Percentiles rank a stretch among this genome's conserved stretches.
Conservation (phyloP, 1,140 invertebrate species). For the Drosophila varians region DNA sequence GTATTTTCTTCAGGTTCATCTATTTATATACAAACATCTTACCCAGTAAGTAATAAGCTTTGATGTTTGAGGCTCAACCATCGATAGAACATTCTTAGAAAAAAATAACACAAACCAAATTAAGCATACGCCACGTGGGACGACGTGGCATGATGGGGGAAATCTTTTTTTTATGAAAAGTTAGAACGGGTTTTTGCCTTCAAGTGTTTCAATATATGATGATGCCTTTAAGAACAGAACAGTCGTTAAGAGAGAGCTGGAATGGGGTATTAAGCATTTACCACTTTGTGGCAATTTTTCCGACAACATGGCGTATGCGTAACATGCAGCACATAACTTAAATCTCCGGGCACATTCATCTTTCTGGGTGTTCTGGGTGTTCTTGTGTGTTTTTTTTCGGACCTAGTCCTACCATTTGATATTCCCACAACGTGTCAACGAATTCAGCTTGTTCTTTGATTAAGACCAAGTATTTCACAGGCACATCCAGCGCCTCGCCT, state of each 20-base stretch:
- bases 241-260: not conserved
- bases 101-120: not conserved
- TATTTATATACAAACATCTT: not conserved
- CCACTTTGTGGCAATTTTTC: constrained; percentile 1
- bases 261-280: not conserved
- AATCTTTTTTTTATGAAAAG: not conserved
- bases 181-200: not conserved
- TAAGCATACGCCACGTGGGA: not conserved
- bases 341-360: not conserved
- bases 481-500: not conserved
- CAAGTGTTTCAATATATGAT: not conserved
- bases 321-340: constrained; percentile 1
- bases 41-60: not conserved
- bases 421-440: constrained; percentile 1
- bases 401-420: not conserved
- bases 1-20: not conserved
- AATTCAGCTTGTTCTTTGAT: not conserved
- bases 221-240: not conserved
- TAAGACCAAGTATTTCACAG: not conserved
- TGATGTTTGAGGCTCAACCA: not conserved
- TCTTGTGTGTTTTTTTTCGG: too few species aligned
- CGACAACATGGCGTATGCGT: constrained; percentile 1
- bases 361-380: too few species aligned
- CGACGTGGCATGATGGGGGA: not conserved
- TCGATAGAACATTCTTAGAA: not conserved